Percentiles rank a stretch among this genome's conserved stretches.
Conservation (phyloP, 2,888 invertebrate genomes). For the Drosophila eohydei region DNA sequence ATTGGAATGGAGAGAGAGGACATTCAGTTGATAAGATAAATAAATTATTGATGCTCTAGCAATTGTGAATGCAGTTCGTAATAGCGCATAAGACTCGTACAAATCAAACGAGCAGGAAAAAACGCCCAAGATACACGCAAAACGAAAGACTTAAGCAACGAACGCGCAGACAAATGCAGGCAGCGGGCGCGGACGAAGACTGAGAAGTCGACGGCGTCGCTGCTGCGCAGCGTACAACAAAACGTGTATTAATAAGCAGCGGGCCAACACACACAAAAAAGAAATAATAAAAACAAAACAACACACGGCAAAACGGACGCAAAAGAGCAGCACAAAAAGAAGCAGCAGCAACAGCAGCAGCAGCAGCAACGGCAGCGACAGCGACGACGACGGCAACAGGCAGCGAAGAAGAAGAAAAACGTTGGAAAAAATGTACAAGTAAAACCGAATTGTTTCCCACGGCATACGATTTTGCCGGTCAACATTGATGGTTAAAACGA, state of each 20-base stretch:
- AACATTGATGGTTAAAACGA: slow-evolving; percentile 83
- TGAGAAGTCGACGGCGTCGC: slow-evolving; percentile 31
- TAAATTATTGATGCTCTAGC: slow-evolving; percentile 28
- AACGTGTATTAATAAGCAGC: slow-evolving; percentile 79
- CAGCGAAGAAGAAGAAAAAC: slow-evolving; percentile 61
- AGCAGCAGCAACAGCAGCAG: slow-evolving; percentile 54
- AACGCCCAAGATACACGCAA: slow-evolving; percentile 46
- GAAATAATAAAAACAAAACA: slow-evolving; percentile 59
- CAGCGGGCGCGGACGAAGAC: slow-evolving; percentile 30
- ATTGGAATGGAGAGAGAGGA: background rate
- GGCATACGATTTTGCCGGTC: slow-evolving; percentile 86
- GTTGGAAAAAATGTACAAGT: slow-evolving; percentile 81
- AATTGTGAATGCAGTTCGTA: slow-evolving; percentile 27
- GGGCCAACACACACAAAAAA: slow-evolving; percentile 37
- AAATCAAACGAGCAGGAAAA: slow-evolving; percentile 45
- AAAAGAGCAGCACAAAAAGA: slow-evolving; percentile 71
- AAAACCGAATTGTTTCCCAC: slow-evolving; percentile 86
- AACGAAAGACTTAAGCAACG: slow-evolving; percentile 76
- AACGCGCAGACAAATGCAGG: slow-evolving; percentile 60
- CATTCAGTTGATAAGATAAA: slow-evolving; percentile 23
- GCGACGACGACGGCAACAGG: slow-evolving; percentile 63
- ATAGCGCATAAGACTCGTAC: slow-evolving; percentile 28
- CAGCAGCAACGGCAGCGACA: slow-evolving; percentile 74
- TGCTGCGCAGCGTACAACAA: slow-evolving; percentile 63
- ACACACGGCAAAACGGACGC: slow-evolving; percentile 71